Evolutionary conservation across 1,140 invertebrate species (phyloP), one percentile per base, ranked within the genome.

Genomic region (Teleogryllus occipitalis): DNA sequence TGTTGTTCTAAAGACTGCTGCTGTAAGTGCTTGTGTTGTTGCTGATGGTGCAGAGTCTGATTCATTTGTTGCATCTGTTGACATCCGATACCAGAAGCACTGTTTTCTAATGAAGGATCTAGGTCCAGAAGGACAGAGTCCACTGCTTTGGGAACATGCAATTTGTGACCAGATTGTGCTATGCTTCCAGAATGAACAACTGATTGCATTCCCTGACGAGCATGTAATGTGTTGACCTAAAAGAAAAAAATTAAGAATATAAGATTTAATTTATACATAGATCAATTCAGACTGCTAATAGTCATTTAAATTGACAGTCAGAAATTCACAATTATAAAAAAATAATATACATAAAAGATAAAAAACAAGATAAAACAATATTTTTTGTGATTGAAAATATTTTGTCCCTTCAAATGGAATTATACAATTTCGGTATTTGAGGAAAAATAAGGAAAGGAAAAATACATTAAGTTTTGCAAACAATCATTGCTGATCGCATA

Each of bases 91-190:
- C 46, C 76, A 48, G 15, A n/a, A 22, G 39, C 27, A 15, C n/a
- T 47, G 47, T 46, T 76, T 15, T 76, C 75, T 46, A 18, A 46
- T 21, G 47, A 47, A 10, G 47, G n/a, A 8, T 77, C 76, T 48
- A 77, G 48, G 14, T 47, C 46, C 74, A 75, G 10, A 14, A 65
- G 54, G 14, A 90, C 87, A 12, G 90, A 90, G 83, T 90, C 91
- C 8, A 93, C 86, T 21, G 91, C 91, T 86, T 90, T 90, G 8
- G 92, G 92, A 82, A 92, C 87, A 83, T 92, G 90, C 80, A 92
- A 89, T 83, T 92, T 91, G 79, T 82, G 81, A 8, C 75, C 65
- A 18, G 79, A 21, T 18, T 78, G 77, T 6, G 14, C 39, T 12
- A 47, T 8, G 15, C 48, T 15, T 47, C 48, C 46, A 8, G 47